Conservation (phyloP, 2,113 vertebrate genomes). For the Prinia subflava region DNA sequence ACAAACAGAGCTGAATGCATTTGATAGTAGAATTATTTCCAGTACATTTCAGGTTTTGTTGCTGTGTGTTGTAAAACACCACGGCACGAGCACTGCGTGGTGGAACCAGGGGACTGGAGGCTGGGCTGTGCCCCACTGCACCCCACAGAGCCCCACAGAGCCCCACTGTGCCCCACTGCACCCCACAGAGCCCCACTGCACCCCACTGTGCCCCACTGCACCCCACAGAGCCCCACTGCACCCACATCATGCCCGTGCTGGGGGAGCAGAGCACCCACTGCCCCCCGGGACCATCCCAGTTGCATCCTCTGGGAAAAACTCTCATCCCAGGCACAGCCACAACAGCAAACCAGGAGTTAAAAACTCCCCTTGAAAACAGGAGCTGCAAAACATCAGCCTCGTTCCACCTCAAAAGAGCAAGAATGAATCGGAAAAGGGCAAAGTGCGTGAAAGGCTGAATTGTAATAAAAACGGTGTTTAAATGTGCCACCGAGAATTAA, state of each 20-base stretch:
- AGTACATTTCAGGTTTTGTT: slow-evolving; percentile 31
- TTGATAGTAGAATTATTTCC: slow-evolving; percentile 46
- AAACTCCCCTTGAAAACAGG: not conserved
- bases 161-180: not conserved
- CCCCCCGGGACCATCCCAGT: not conserved
- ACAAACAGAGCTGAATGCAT: slow-evolving; percentile 53
- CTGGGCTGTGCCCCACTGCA: not conserved
- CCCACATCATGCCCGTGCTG: fast-evolving
- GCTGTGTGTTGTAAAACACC: not conserved
- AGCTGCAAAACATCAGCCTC: slow-evolving; percentile 41
- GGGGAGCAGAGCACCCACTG: fast-evolving
- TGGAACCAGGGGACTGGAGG: not conserved
- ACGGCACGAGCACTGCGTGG: fast-evolving
- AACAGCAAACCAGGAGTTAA: not conserved
- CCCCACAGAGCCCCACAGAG: not conserved
- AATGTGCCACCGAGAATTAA: slow-evolving; percentile 53
- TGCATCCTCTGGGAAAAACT: not conserved
- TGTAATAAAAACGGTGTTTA: slow-evolving; percentile 58
- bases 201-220: not conserved
- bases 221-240: not conserved
- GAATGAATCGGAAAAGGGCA: slow-evolving; percentile 63
- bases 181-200: not conserved
- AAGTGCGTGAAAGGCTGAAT: slow-evolving; percentile 43
- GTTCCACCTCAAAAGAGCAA: slow-evolving; percentile 57
- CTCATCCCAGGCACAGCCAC: fast-evolving